Evolutionary conservation across 2,113 vertebrate genomes (phyloP).

Genomic region (Patagioenas fasciata): DNA sequence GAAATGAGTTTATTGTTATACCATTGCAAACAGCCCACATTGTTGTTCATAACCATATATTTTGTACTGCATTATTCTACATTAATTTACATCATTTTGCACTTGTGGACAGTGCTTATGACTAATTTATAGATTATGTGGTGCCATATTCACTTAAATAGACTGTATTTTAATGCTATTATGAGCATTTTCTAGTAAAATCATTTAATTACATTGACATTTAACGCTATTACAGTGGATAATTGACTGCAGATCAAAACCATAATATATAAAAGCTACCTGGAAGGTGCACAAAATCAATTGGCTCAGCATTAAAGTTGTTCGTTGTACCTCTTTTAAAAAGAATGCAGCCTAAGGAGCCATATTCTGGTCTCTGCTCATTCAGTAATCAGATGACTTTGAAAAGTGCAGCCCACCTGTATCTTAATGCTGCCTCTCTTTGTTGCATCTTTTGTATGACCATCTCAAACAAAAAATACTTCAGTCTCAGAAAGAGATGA

Average conservation of each 20-base stretch:
- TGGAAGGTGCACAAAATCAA: conserved; percentile 23
- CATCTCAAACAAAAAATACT: background rate
- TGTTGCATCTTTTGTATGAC: background rate
- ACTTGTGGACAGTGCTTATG: conserved; percentile 3
- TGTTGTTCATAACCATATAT: background rate
- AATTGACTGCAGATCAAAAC: conserved; percentile 53
- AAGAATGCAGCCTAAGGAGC: background rate
- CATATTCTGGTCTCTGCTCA: background rate
- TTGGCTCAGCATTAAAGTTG: background rate
- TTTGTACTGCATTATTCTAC: background rate
- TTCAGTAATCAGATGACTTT: background rate
- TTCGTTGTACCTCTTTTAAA: background rate
- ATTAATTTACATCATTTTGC: background rate
- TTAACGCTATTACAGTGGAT: conserved; percentile 48
- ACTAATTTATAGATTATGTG: conserved; percentile 43
- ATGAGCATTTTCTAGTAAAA: conserved; percentile 47
- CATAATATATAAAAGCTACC: conserved; percentile 13
- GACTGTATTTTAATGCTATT: conserved; percentile 52
- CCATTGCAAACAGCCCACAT: background rate
- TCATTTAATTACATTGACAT: conserved; percentile 39
- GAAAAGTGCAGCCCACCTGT: background rate
- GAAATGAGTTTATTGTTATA: background rate
- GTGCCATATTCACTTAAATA: conserved; percentile 48
- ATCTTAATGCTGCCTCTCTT: background rate
- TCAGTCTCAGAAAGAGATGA: background rate